Conservation (phyloP, 2,888 invertebrate genomes). For the Halictus ligatus region DNA sequence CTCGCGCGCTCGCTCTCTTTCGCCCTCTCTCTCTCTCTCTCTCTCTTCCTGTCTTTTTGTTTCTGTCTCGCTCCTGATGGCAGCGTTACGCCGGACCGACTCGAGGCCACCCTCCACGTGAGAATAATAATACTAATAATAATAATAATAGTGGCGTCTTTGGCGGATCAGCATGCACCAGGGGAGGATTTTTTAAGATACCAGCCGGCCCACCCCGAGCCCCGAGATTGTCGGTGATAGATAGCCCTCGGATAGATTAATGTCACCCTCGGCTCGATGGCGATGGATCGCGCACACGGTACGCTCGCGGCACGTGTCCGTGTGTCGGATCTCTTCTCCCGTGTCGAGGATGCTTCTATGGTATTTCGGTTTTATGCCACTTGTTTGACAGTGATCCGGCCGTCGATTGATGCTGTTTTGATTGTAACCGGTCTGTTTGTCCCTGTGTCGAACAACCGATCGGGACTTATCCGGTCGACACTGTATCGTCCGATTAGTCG, state of each 20-base stretch:
- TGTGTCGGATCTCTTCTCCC: background rate
- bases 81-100: slow-evolving; percentile 17
- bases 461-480: background rate
- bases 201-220: background rate
- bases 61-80: background rate
- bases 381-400: background rate
- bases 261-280: background rate
- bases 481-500: background rate
- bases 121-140: slow-evolving; percentile 10
- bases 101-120: background rate
- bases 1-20: background rate
- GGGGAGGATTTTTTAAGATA: background rate
- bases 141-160: background rate
- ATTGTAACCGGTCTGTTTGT: background rate
- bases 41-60: background rate
- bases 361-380: background rate
- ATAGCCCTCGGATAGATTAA: background rate
- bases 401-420: background rate
- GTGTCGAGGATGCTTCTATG: background rate
- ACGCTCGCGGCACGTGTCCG: background rate
- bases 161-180: background rate
- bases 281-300: background rate
- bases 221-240: background rate
- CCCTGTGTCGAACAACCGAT: background rate
- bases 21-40: background rate